phyloP scores from a whole-genome alignment of 2,113 vertebrate species.

The Nycticebus coucang region DNA sequence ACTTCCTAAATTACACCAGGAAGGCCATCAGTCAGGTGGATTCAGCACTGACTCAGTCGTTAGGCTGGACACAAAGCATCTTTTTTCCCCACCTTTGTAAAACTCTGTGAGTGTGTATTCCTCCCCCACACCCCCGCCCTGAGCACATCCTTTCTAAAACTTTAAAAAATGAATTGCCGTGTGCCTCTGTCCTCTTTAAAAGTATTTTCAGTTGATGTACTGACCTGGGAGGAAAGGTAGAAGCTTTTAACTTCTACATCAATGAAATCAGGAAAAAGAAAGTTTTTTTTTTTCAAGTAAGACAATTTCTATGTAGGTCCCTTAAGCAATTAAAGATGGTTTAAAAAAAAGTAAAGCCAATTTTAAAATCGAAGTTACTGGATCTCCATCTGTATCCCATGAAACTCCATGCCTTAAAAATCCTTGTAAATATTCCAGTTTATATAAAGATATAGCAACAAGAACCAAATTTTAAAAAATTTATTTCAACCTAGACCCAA shows the following conservation, averaged over 20 bases:
- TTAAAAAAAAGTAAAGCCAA: slow-evolving; percentile 17
- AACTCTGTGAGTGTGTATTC: neutral
- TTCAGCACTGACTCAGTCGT: neutral
- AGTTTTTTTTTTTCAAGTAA: slow-evolving; percentile 13
- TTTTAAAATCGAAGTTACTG: slow-evolving; percentile 52
- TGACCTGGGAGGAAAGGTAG: slow-evolving; percentile 43
- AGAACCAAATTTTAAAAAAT: slow-evolving; percentile 1
- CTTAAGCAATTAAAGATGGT: slow-evolving; percentile 61
- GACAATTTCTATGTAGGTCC: slow-evolving; percentile 46
- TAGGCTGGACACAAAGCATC: neutral
- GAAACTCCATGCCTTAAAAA: slow-evolving; percentile 21
- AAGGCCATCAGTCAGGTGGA: neutral
- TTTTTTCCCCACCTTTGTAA: slow-evolving; percentile 25
- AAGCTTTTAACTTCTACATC: slow-evolving; percentile 70
- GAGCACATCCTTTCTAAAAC: slow-evolving; percentile 5
- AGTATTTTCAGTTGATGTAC: slow-evolving; percentile 61
- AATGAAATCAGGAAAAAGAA: slow-evolving; percentile 51
- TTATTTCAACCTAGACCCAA: neutral
- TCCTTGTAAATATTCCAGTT: neutral
- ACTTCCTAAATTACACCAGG: neutral
- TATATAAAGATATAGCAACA: neutral
- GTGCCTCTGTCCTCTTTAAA: slow-evolving; percentile 35
- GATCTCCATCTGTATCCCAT: neutral
- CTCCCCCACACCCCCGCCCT: neutral
- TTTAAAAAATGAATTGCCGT: slow-evolving; percentile 61